Evolutionary conservation across 2,797 vertebrate genomes (phyloP), one percentile per base, ranked within the genome.

Genomic region (Spinibarbus caldwelli): DNA sequence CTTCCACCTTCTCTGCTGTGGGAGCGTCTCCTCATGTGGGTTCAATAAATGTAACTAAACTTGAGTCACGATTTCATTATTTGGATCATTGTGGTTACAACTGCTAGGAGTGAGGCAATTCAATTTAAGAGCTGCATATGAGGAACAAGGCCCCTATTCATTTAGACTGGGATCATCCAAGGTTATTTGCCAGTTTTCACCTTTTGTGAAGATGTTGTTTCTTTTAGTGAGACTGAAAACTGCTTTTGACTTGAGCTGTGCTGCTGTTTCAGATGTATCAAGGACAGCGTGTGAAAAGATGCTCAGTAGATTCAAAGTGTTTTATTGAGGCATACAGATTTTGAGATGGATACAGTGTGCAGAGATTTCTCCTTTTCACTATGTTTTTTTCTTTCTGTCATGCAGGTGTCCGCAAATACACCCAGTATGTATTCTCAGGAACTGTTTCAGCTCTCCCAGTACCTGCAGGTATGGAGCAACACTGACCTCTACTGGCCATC

Each of bases 401-500:
- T 90, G 62, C 89, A 99, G 98, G 97, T 99, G 94, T 96, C 98
- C 91, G 98, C 98, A 96, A 99, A 97, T 95, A 97, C 97, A 95
- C 98, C 98, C 96, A 99, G 97, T 95, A 99, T 99, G 97, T 99
- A 99, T 95, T 99, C 98, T 98, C 98, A 99, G 98, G 98, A 99
- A 98, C 96, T 99, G 93, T 99, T 99, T 96, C 98, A 99, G 95
- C 97, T 99, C 90, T 99, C 98, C 93, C 98, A 99, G 96, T 99
- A 99, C 96, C 95, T 99, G 91, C 98, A 99, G 98, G 98, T 99
- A 97, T 91, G 83, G 90, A 52, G 17, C 38, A 10, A 75, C 85
- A 88, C 89, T 89, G 93, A 88, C 93, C 89, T 89, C 94, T 92
- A 54, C 80, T 94, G 93, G 89, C 14, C 67, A 11, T 7, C 8